Conservation (phyloP, 2,113 vertebrate genomes). For the Neomonachus schauinslandi region DNA sequence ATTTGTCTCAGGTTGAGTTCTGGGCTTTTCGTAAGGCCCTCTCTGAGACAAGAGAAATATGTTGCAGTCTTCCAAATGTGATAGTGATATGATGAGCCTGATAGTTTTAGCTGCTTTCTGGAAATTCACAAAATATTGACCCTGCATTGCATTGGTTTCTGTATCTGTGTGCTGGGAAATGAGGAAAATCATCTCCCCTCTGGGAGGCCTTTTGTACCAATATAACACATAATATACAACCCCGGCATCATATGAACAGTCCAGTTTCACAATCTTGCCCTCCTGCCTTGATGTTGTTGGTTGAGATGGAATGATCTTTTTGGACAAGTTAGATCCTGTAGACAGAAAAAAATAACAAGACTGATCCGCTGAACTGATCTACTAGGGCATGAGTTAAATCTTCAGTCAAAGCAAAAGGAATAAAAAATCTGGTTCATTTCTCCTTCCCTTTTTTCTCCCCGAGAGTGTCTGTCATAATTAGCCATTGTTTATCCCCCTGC, state of each 20-base stretch:
- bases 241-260: not conserved
- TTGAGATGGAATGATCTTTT: not conserved
- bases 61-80: not conserved
- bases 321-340: not conserved
- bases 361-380: not conserved
- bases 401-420: not conserved
- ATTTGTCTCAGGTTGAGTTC: not conserved
- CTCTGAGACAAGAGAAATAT: slow-evolving; percentile 19
- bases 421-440: not conserved
- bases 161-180: not conserved
- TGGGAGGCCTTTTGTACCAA: slow-evolving; percentile 11
- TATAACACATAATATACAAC: not conserved
- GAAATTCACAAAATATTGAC: slow-evolving; percentile 27
- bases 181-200: not conserved
- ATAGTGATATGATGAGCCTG: not conserved
- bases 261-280: not conserved
- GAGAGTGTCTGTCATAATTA: not conserved
- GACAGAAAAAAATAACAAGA: not conserved
- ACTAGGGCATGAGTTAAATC: not conserved
- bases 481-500: not conserved
- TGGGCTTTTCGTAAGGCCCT: not conserved
- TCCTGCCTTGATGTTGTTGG: not conserved
- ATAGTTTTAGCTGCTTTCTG: not conserved
- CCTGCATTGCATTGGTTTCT: not conserved
- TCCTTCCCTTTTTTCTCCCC: not conserved